phyloP scores from a whole-genome alignment of 2,888 invertebrate genomes.

The Netelia virgata region DNA sequence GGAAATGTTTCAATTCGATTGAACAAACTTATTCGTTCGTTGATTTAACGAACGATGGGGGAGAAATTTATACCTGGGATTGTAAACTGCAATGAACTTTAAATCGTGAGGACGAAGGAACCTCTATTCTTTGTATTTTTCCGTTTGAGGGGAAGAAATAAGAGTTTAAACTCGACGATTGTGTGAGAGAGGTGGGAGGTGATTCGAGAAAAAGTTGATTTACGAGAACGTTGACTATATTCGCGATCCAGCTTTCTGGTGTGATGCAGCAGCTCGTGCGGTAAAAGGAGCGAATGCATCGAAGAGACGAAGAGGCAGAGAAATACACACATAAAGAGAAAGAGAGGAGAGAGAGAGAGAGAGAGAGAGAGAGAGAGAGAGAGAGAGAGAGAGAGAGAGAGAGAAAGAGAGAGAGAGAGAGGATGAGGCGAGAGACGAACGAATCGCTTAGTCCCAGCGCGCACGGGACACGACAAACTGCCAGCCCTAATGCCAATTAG shows the following conservation, averaged over 20 bases:
- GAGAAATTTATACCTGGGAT: too few relatives aligned
- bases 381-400: constrained; percentile 52
- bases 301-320: constrained; percentile 2
- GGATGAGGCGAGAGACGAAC: constrained; percentile 59
- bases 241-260: background rate
- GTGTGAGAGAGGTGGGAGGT: background rate
- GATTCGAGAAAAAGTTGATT: too few relatives aligned
- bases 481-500: constrained; percentile 84
- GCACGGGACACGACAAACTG: constrained; percentile 81
- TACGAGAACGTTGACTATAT: constrained; percentile 6
- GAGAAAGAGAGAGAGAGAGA: constrained; percentile 43
- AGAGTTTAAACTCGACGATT: background rate
- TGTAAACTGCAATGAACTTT: too few relatives aligned
- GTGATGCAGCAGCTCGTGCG: background rate
- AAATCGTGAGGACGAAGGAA: too few relatives aligned
- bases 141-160: background rate
- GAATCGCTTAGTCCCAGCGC: constrained; percentile 71
- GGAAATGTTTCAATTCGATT: too few relatives aligned
- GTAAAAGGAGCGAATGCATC: background rate
- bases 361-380: constrained; percentile 38
- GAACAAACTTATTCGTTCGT: too few relatives aligned
- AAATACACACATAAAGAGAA: constrained; percentile 16
- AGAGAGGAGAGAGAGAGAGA: constrained; percentile 44
- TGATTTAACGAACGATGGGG: too few relatives aligned
- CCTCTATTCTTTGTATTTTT: too few relatives aligned